Evolutionary conservation across 2,797 vertebrate species (phyloP).

Genomic region (Cuculus canorus): DNA sequence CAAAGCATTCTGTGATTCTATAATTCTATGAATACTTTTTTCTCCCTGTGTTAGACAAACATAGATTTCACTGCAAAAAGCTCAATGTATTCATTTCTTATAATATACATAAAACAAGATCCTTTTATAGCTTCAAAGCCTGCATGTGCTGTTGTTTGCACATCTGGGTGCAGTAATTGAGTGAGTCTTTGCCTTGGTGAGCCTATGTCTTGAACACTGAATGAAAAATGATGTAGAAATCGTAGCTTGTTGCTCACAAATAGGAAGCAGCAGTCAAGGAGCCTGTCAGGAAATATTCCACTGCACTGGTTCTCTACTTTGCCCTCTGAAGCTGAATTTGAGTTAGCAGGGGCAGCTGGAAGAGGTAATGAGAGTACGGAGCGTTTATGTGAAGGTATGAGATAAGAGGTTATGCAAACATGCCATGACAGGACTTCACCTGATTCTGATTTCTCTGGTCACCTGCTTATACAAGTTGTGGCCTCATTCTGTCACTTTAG

Average conservation of each 20-base stretch:
- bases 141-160: not conserved
- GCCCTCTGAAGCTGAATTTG: not conserved
- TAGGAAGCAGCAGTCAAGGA: not conserved
- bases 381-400: not conserved
- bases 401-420: not conserved
- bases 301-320: not conserved
- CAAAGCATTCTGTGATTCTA: too few species aligned
- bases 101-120: not conserved
- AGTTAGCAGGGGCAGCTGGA: not conserved
- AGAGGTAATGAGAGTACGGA: not conserved
- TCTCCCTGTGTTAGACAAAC: not conserved
- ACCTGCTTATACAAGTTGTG: not conserved
- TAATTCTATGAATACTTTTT: too few species aligned
- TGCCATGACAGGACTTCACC: not conserved
- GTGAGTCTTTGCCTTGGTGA: not conserved
- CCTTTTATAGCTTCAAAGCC: not conserved
- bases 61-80: not conserved
- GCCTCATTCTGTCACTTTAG: slow-evolving; percentile 3
- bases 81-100: not conserved
- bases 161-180: not conserved
- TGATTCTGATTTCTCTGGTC: not conserved
- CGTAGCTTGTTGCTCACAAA: not conserved
- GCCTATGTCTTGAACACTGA: not conserved
- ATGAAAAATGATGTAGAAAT: not conserved
- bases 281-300: not conserved